These are phyloP conservation scores for Melangyna quadrimaculata DNA, from an alignment of 2,888 invertebrate genomes.

Conservation along the genomic window DNA sequence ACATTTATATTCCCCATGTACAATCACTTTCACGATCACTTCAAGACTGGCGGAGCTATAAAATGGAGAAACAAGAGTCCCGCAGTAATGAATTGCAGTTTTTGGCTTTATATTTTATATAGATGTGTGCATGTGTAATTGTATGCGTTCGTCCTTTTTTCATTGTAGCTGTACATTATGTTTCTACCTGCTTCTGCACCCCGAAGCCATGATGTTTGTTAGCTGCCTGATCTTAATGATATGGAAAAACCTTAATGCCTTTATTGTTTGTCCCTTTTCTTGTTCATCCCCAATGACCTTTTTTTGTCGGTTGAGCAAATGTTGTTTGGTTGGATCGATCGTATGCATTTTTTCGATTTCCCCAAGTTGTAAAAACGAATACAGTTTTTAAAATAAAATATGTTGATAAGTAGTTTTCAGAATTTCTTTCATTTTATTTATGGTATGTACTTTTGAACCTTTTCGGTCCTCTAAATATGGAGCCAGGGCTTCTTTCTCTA, in stretches of 20 bases:
- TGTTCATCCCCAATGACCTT: conserved; percentile 42
- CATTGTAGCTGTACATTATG: background rate
- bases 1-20: background rate
- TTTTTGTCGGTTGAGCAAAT: background rate
- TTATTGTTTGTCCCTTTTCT: conserved; percentile 34
- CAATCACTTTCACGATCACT: conserved; percentile 63
- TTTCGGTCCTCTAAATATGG: conserved; percentile 6
- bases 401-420: conserved; percentile 15
- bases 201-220: background rate
- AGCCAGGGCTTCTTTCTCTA: conserved; percentile 13
- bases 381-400: background rate
- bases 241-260: conserved; percentile 31
- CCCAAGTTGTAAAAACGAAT: conserved; percentile 33
- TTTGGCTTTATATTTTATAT: conserved; percentile 8
- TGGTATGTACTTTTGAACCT: background rate
- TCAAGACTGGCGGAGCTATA: conserved; percentile 29
- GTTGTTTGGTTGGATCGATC: background rate
- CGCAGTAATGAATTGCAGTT: conserved; percentile 42
- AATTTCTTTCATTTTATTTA: background rate
- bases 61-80: conserved; percentile 42
- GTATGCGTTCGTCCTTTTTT: conserved; percentile 38
- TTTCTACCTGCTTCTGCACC: conserved; percentile 41
- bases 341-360: conserved; percentile 33
- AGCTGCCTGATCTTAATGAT: conserved; percentile 37
- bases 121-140: background rate